Conservation (phyloP, 2,888 invertebrate genomes). For the Acleris laterana region DNA sequence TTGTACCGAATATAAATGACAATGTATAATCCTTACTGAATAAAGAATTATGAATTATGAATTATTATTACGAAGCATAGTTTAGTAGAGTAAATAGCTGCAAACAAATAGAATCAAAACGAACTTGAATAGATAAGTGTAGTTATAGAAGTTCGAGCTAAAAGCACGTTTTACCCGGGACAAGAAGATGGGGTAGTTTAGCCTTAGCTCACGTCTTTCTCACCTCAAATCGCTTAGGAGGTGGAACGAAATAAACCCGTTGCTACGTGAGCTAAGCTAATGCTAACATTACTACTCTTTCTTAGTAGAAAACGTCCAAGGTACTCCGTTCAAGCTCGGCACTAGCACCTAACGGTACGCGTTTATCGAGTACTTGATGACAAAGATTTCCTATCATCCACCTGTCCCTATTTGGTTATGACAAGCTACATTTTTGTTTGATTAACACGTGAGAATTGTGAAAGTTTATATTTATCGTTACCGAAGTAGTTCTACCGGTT, state of each 20-base stretch:
- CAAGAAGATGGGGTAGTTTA: too few relatives aligned
- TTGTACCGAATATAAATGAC: too few relatives aligned
- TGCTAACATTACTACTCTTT: too few relatives aligned
- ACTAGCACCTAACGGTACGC: conserved; percentile 60
- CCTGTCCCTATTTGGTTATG: conserved; percentile 52
- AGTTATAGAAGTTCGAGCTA: too few relatives aligned
- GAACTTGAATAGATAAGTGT: too few relatives aligned
- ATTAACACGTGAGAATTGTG: conserved; percentile 50
- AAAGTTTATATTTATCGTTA: conserved; percentile 53
- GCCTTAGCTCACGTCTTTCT: background rate
- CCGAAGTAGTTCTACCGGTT: conserved; percentile 43
- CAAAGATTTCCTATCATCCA: conserved; percentile 60
- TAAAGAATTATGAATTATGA: too few relatives aligned
- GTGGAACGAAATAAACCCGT: conserved; percentile 3
- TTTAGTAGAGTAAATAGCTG: conserved; percentile 31
- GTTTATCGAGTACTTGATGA: conserved; percentile 61
- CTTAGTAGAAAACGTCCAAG: background rate
- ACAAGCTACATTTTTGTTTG: conserved; percentile 60
- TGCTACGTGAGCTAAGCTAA: too few relatives aligned
- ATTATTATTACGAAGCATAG: too few relatives aligned
- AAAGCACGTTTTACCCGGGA: too few relatives aligned
- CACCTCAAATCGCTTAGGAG: conserved; percentile 1
- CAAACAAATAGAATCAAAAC: background rate
- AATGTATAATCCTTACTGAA: too few relatives aligned
- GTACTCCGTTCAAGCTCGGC: conserved; percentile 44